These are phyloP conservation scores for Chloropsis cyanopogon DNA, from an alignment of 2,113 vertebrate species.

Conservation along the genomic window DNA sequence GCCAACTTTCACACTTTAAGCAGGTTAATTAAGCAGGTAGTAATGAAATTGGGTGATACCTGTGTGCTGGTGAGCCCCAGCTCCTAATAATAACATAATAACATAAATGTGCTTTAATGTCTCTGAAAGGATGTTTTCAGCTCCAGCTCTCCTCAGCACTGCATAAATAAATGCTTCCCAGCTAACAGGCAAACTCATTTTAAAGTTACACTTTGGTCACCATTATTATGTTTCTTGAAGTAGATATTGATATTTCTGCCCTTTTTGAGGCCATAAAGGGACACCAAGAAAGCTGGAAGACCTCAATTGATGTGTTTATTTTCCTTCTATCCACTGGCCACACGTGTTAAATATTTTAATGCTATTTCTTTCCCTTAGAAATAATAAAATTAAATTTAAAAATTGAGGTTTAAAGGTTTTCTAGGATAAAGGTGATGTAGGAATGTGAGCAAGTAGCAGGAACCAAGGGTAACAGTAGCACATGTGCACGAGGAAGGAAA, in stretches of 20 bases:
- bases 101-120: constrained; percentile 47
- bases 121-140: constrained; percentile 63
- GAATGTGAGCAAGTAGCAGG: neutral
- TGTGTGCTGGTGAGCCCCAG: constrained; percentile 69
- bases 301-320: neutral
- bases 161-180: constrained; percentile 67
- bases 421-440: neutral
- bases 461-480: neutral
- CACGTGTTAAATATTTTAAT: neutral
- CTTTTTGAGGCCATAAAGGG: neutral
- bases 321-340: neutral
- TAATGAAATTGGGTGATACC: constrained; percentile 80
- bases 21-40: constrained; percentile 85
- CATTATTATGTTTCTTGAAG: neutral
- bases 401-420: neutral
- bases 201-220: constrained; percentile 13
- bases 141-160: constrained; percentile 50
- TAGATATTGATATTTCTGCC: neutral
- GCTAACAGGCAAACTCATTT: constrained; percentile 49
- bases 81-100: constrained; percentile 55
- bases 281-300: neutral
- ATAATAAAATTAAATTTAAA: neutral
- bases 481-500: neutral
- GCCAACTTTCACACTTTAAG: constrained; percentile 82
- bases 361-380: neutral